Base-by-base conservation (phyloP, 2,113 vertebrate species). In the Apodemus sylvaticus region DNA sequence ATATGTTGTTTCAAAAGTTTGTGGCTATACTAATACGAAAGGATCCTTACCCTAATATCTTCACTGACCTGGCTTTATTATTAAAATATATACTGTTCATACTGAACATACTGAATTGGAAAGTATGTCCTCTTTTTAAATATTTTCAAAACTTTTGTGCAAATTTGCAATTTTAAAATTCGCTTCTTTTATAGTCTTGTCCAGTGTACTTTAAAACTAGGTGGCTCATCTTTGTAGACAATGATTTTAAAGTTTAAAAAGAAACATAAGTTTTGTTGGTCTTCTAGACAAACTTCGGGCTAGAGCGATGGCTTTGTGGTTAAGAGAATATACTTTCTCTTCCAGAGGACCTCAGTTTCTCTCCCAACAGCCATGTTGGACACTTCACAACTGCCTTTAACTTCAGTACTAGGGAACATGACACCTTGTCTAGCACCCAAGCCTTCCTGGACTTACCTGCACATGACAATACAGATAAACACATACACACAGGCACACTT, bases 1-100 rank as follows among this genome's bases (percentile, higher is more conserved):
- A 76, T 34, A 60, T 39, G 48, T 79, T 90, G 29, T 94, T 87
- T 78, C 36, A 60, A 86, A 91, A 39, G 45, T 60, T 95, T 83
- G 10, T 77, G 48, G 74, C 42, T 88, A 14, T 87, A 22, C n/a
- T 76, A 36, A 81, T 7, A 62, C 39, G 53, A 83, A 16, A 96
- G 86, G 92, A 53, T 77, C 45, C 71, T 48, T 76, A 85, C 12
- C 81, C 5, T 48, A 73, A 64, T 76, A 58, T n/a, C 64, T 39
- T 70, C 13, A 29, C 42, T 86, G 70, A 14, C 87, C 48, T 96
- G 71, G n/a, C 12, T 94, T 93, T 86, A 58, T 89, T 93, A 81
- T 55, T 81, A 92, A 95, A 55, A 51, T 77, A 93, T 90, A 79
- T 3, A 81, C 24, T 22, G 79, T 29, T 51, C 13, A 82, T 90